These are phyloP conservation scores for Nothocercus nigrocapillus DNA, from an alignment of 2,113 vertebrate genomes.

Conservation along the genomic window DNA sequence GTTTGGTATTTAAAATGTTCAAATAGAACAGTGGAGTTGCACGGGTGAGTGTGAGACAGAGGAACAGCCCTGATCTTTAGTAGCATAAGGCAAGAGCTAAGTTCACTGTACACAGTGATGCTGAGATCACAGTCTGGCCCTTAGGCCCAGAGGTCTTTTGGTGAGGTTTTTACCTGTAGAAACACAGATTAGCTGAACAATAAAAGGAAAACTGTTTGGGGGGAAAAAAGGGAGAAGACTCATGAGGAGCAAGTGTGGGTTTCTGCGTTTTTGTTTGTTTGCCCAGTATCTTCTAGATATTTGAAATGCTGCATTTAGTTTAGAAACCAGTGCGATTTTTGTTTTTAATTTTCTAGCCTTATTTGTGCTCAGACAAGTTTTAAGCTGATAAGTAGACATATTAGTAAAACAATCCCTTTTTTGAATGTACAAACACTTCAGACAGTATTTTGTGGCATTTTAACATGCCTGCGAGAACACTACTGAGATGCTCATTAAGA, in stretches of 20 bases:
- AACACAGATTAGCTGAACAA: background rate
- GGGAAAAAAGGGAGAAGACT: background rate
- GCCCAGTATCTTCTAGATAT: background rate
- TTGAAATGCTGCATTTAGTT: background rate
- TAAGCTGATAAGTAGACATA: background rate
- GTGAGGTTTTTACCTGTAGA: background rate
- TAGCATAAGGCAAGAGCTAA: background rate
- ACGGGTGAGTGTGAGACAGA: background rate
- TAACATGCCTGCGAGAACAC: background rate
- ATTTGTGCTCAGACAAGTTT: background rate
- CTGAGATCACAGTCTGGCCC: background rate
- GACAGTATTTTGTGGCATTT: background rate
- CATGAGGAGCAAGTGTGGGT: accelerated
- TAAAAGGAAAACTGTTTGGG: background rate
- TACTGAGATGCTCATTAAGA: background rate
- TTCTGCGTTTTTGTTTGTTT: too few relatives aligned
- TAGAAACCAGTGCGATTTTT: background rate
- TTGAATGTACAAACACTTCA: background rate
- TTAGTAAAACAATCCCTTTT: background rate
- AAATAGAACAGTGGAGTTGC: background rate
- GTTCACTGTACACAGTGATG: too few relatives aligned
- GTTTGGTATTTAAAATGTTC: background rate
- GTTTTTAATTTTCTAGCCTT: background rate
- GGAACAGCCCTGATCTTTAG: background rate
- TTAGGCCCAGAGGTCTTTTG: background rate